Conservation (phyloP, 2,797 vertebrate genomes). For the Nyctalus aviator region DNA sequence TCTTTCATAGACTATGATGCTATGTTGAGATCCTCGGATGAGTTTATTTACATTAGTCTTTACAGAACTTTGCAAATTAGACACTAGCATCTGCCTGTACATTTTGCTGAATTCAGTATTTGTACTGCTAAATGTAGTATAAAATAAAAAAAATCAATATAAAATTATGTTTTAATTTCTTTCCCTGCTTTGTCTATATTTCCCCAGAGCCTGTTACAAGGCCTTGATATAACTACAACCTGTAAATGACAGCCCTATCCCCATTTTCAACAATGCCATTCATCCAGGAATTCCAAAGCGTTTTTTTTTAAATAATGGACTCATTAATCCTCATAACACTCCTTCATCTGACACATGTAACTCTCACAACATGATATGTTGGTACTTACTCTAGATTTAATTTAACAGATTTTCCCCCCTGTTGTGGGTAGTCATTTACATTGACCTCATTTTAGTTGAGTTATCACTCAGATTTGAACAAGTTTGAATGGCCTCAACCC, state of each 20-base stretch:
- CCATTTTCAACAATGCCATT: slow-evolving; percentile 70
- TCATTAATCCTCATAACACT: slow-evolving; percentile 83
- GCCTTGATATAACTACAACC: slow-evolving; percentile 72
- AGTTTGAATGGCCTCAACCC: slow-evolving; percentile 86
- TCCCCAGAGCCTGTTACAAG: slow-evolving; percentile 75
- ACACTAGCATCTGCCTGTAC: not conserved
- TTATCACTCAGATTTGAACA: slow-evolving; percentile 85
- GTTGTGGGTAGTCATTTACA: slow-evolving; percentile 85
- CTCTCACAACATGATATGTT: slow-evolving; percentile 79
- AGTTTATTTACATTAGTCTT: not conserved
- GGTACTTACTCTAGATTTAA: slow-evolving; percentile 84
- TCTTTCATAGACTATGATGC: not conserved
- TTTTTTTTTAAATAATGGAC: slow-evolving; percentile 77
- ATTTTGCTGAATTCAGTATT: slow-evolving; percentile 61
- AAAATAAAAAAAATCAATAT: slow-evolving; percentile 53
- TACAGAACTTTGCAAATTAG: slow-evolving; percentile 38
- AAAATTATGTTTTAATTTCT: slow-evolving; percentile 63
- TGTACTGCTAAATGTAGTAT: slow-evolving; percentile 38
- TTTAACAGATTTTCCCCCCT: slow-evolving; percentile 83
- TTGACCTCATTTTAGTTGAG: slow-evolving; percentile 87
- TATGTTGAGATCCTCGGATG: not conserved
- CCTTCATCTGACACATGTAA: slow-evolving; percentile 84
- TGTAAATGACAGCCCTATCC: slow-evolving; percentile 75
- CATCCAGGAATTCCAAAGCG: slow-evolving; percentile 78
- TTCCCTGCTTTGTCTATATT: slow-evolving; percentile 61